Evolutionary conservation across 2,113 vertebrate genomes (phyloP).

Genomic region (Picathartes gymnocephalus): DNA sequence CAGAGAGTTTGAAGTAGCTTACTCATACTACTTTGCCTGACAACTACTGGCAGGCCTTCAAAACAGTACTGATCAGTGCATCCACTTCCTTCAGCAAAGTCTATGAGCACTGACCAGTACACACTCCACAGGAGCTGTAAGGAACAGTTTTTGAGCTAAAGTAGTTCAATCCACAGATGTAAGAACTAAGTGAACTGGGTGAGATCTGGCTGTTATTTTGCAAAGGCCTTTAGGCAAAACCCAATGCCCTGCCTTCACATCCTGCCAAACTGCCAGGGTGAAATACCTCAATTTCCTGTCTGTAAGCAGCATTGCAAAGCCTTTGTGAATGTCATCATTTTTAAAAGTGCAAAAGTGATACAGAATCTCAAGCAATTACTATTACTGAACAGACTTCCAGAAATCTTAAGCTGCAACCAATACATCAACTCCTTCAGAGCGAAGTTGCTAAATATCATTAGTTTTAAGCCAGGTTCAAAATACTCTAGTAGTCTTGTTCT

Average conservation of each 20-base stretch:
- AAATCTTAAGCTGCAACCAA: neutral
- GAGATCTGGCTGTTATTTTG: neutral
- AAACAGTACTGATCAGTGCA: neutral
- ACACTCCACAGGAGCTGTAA: neutral
- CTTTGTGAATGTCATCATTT: neutral
- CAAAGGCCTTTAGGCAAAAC: neutral
- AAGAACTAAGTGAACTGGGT: neutral
- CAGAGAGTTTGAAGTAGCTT: neutral
- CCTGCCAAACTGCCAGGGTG: neutral
- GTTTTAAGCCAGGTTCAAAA: neutral
- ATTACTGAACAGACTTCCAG: neutral
- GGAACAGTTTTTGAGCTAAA: neutral
- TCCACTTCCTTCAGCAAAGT: neutral
- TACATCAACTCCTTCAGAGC: neutral
- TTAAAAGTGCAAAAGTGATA: neutral
- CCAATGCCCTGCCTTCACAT: neutral
- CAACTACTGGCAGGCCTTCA: neutral
- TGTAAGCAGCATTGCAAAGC: neutral
- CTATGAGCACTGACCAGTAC: neutral
- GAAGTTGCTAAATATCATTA: neutral
- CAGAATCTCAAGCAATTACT: neutral
- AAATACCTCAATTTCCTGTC: neutral
- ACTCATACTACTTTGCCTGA: neutral
- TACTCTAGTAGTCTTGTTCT: neutral
- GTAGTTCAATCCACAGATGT: neutral